Conservation (phyloP, 2,113 vertebrate genomes). For the Theristicus caerulescens region DNA sequence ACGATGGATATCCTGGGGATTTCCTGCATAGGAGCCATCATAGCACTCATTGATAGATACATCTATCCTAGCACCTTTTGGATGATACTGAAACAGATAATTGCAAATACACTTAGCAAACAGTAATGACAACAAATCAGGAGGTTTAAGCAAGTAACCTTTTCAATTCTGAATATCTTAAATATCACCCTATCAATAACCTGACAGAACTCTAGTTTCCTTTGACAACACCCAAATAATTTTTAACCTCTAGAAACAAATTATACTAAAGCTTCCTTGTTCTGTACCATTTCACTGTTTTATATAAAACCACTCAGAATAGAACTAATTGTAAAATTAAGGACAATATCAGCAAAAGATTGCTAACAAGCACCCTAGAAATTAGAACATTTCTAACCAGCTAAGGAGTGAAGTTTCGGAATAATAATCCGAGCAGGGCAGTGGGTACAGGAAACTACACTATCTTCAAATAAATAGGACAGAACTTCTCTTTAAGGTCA, state of each 20-base stretch:
- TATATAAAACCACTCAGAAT: not conserved
- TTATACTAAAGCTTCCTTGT: not conserved
- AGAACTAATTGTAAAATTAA: not conserved
- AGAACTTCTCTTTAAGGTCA: not conserved
- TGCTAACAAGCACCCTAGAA: not conserved
- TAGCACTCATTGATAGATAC: slow-evolving; percentile 99
- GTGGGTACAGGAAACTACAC: not conserved
- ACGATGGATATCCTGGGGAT: slow-evolving; percentile 98
- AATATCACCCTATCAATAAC: not conserved
- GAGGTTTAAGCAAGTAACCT: not conserved
- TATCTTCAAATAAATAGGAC: not conserved
- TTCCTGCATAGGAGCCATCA: slow-evolving; percentile 96
- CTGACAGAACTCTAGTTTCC: not conserved
- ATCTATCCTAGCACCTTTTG: slow-evolving; percentile 98
- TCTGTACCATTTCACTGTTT: not conserved
- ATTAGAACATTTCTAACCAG: not conserved
- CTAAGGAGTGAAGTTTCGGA: not conserved
- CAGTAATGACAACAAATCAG: not conserved
- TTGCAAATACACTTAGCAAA: not conserved
- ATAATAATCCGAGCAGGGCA: not conserved
- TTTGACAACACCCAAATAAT: not conserved
- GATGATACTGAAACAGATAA: slow-evolving; percentile 87
- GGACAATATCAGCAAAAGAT: not conserved
- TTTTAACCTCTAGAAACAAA: not conserved
- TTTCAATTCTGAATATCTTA: not conserved